Evolutionary conservation across 2,113 vertebrate species (phyloP), one percentile per base, ranked within the genome.

Genomic region (Chamaea fasciata): DNA sequence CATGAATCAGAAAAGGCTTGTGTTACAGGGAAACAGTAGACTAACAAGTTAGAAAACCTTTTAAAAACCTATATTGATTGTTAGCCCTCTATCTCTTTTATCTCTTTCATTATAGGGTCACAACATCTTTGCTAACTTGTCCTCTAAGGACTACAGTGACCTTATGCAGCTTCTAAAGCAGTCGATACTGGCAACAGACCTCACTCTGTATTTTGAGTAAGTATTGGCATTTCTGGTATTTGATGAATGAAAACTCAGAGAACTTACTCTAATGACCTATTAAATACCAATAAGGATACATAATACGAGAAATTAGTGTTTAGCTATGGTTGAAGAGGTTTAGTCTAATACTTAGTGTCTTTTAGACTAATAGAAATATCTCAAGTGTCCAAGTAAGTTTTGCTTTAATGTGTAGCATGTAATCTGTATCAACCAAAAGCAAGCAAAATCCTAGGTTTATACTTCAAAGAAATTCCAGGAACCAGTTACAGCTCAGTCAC

Each of bases 131-230:
- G 98, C 99, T 97, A 99, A 99, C 97, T 98, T 99, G 96, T 99
- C 99, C 87, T 99, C 99, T 94, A 98, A 98, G 96, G 99, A 99
- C 95, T 99, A 99, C 94, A 98, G 99, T 80, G 98, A 99, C 98
- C 98, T 99, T 96, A 99, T 99, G 99, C 99, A 99, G 98, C 99
- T 99, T 97, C 96, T 99, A 95, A 99, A 99, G 96, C 99, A 99
- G 97, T 99, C 99, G 5, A 99, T 99, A 92, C 93, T 99, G 97
- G 99, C 99, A 96, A 99, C 99, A 80, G 99, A 99, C 97, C 98
- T 99, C 98, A 99, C 99, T 13, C 98, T 99, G 77, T 99, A 99
- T 98, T 99, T 99, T 97, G 99, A 99, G 99, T 99, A 99, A 77
- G 99, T 99, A 97, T 97, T 95, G 95, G 83, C 84, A 83, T 96